These are phyloP conservation scores for Tachysurus fulvidraco DNA, from an alignment of 2,113 vertebrate species.

Conservation along the genomic window DNA sequence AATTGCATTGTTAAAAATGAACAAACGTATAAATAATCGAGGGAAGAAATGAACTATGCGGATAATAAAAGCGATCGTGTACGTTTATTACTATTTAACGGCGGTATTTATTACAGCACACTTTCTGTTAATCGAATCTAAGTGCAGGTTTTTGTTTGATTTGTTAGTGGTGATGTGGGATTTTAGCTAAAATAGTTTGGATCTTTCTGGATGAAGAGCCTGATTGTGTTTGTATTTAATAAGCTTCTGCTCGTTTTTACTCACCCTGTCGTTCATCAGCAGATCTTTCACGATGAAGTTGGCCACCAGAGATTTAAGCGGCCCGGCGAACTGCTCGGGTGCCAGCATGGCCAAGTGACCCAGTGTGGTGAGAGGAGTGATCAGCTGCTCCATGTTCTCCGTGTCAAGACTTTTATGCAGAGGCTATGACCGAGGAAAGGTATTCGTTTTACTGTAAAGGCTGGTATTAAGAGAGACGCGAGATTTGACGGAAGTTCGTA, in stretches of 20 bases:
- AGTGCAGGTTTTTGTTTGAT: no score
- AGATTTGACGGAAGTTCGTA: not conserved
- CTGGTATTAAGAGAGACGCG: not conserved
- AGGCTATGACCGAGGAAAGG: slow-evolving; percentile 74
- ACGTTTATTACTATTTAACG: no score
- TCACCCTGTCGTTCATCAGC: slow-evolving; percentile 95
- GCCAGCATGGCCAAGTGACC: slow-evolving; percentile 95
- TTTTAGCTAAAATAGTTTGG: no score
- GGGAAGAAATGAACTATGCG: no score
- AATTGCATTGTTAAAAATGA: no score
- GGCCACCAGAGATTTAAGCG: slow-evolving; percentile 93
- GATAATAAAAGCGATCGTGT: no score
- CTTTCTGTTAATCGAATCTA: no score
- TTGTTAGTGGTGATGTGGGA: no score
- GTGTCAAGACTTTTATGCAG: slow-evolving; percentile 94
- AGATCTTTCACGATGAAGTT: slow-evolving; percentile 98
- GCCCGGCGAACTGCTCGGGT: slow-evolving; percentile 94
- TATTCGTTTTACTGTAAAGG: not conserved
- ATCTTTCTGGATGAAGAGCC: not conserved
- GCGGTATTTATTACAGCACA: no score
- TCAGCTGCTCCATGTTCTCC: slow-evolving; percentile 93
- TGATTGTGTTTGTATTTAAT: not conserved
- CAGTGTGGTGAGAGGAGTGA: slow-evolving; percentile 91
- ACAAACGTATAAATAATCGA: no score
- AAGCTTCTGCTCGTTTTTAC: slow-evolving; percentile 24